A percentile compares a stretch with the other conserved stretches of the same genome.
phyloP scores from a whole-genome alignment of 2,113 vertebrate genomes.

The Cervus canadensis region DNA sequence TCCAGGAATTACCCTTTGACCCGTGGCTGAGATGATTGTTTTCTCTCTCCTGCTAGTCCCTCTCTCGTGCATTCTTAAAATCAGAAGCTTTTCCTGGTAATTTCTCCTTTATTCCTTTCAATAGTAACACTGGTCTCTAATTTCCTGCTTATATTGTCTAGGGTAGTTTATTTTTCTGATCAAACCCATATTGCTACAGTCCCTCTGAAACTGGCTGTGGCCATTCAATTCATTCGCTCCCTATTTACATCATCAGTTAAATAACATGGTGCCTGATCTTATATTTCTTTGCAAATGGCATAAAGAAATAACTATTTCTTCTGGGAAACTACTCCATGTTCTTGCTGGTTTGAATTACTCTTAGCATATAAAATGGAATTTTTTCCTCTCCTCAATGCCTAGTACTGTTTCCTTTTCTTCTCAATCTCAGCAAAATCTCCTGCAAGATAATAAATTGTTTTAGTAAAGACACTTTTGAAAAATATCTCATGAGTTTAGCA shows the following conservation, averaged over 20 bases:
- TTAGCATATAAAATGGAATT: not conserved
- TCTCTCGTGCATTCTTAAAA: not conserved
- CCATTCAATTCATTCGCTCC: not conserved
- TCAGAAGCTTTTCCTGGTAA: not conserved
- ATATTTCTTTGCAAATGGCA: not conserved
- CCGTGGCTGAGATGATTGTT: not conserved
- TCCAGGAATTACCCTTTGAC: not conserved
- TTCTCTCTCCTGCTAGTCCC: not conserved
- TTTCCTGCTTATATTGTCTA: not conserved
- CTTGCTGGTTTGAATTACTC: not conserved
- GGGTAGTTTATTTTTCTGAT: not conserved
- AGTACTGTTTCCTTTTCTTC: not conserved
- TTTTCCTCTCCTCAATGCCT: not conserved
- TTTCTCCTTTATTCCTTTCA: not conserved
- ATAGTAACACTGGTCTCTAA: not conserved
- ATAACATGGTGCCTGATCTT: not conserved
- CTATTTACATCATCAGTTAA: not conserved
- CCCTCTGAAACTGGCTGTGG: not conserved
- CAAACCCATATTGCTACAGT: not conserved
- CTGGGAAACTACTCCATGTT: not conserved
- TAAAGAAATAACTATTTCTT: not conserved
- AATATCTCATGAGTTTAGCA: not conserved
- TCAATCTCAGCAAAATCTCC: not conserved
- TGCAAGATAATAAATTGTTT: not conserved
- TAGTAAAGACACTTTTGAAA: not conserved